phyloP scores from a whole-genome alignment of 2,797 vertebrate species.

The Merluccius polli region DNA sequence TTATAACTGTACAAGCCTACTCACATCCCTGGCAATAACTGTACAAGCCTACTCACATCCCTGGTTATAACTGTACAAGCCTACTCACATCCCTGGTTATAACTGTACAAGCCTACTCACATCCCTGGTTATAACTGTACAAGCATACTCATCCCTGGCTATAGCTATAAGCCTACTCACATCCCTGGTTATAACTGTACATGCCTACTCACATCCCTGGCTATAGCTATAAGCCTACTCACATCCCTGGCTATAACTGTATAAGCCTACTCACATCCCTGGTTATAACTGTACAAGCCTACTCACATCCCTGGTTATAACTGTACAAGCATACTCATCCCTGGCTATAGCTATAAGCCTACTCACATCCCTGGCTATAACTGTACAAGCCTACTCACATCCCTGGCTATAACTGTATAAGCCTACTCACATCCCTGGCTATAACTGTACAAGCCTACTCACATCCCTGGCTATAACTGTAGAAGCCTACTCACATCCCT shows the following conservation, averaged over 20 bases:
- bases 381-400: not conserved
- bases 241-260: not conserved
- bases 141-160: no score
- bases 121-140: not conserved
- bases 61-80: not conserved
- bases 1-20: not conserved
- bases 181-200: not conserved
- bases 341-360: no score
- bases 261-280: not conserved
- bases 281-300: not conserved
- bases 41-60: not conserved
- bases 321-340: no score
- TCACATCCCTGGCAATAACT: not conserved
- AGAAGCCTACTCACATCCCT: not conserved
- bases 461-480: not conserved
- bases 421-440: not conserved
- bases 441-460: not conserved
- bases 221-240: no score
- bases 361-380: not conserved
- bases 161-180: no score
- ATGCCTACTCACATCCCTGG: no score
- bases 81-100: not conserved
- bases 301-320: not conserved
- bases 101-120: not conserved
- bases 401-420: not conserved